Evolutionary conservation across 2,888 invertebrate species (phyloP), one percentile per base, ranked within the genome.

Genomic region (Drosophila histrio): DNA sequence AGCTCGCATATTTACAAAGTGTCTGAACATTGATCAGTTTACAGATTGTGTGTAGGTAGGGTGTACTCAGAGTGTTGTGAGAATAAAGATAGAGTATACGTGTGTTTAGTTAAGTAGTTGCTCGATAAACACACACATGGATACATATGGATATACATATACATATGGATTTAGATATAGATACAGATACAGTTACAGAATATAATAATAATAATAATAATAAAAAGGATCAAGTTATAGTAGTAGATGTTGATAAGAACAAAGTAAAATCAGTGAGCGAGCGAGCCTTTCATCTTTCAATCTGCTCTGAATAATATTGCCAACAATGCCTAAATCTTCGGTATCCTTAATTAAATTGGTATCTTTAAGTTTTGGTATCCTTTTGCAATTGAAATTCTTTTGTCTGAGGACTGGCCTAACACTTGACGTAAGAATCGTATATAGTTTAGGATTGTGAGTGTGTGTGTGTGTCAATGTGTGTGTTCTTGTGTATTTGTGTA

Each of bases 201-300:
- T 36, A 38, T 38, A n/a, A n/a, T n/a, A n/a, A n/a, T n/a, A n/a
- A n/a, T n/a, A n/a, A n/a, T n/a, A n/a, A n/a, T n/a, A n/a, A n/a
- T n/a, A 24, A 8, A 17, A 11, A 24, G 11, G 44, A 60, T 43
- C 39, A 30, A 49, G 43, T 62, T 59, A 58, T 44, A 50, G n/a
- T 47, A 66, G 53, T 24, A 54, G 34, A 38, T 56, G 46, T 54
- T 46, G 43, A 52, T 38, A 68, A 62, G 69, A 72, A 87, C 85
- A 89, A 89, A 89, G 89, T 86, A 83, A 89, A 89, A 89, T 89
- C 89, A 89, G 89, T 80, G 81, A 72, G 76, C 79, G 77, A 78
- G 63, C 58, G 60, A 54, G 64, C 53, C 32, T 70, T 43, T 43
- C 47, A 74, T 64, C 77, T 70, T 70, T 66, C 66, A 66, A 74